A percentile compares a stretch with the other conserved stretches of the same genome.
phyloP scores from a whole-genome alignment of 2,113 vertebrate genomes.

The Euleptes europaea region DNA sequence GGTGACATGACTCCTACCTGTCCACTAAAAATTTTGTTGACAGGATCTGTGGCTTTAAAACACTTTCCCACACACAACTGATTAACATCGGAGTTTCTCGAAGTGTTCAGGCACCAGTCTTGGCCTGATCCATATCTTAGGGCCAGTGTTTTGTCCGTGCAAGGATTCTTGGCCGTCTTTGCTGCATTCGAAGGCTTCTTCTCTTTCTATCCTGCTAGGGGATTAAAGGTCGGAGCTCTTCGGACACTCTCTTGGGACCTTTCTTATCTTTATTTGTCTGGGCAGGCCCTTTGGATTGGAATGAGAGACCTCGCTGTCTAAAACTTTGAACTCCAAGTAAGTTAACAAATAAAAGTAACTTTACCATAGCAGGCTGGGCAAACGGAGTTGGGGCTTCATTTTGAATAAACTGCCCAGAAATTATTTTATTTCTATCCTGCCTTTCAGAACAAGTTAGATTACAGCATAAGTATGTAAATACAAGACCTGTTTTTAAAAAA shows the following conservation, averaged over 20 bases:
- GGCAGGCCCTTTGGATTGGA: slow-evolving; percentile 53
- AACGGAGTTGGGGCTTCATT: slow-evolving; percentile 21
- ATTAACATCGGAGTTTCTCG: slow-evolving; percentile 47
- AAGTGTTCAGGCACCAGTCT: slow-evolving; percentile 39
- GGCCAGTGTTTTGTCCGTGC: slow-evolving; percentile 54
- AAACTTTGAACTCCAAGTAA: slow-evolving; percentile 68
- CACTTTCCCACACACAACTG: neutral
- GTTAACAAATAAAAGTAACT: slow-evolving; percentile 48
- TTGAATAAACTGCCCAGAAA: neutral
- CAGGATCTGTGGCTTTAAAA: slow-evolving; percentile 23
- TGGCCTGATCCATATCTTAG: slow-evolving; percentile 56
- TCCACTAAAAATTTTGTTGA: too few species aligned
- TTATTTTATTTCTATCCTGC: neutral
- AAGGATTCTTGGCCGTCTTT: slow-evolving; percentile 27
- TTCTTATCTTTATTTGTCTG: slow-evolving; percentile 69
- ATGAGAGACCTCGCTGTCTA: slow-evolving; percentile 50
- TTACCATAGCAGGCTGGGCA: slow-evolving; percentile 34
- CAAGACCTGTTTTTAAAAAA: neutral
- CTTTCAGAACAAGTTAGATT: neutral
- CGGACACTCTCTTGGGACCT: slow-evolving; percentile 49
- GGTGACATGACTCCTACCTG: too few species aligned
- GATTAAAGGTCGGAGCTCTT: slow-evolving; percentile 59
- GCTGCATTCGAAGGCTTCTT: slow-evolving; percentile 52
- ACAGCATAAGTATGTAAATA: neutral
- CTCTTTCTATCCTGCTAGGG: slow-evolving; percentile 54